Percentiles rank a stretch among this genome's conserved stretches.
Conservation (phyloP, 2,888 invertebrate species). For the Neoitamus cyanurus region DNA sequence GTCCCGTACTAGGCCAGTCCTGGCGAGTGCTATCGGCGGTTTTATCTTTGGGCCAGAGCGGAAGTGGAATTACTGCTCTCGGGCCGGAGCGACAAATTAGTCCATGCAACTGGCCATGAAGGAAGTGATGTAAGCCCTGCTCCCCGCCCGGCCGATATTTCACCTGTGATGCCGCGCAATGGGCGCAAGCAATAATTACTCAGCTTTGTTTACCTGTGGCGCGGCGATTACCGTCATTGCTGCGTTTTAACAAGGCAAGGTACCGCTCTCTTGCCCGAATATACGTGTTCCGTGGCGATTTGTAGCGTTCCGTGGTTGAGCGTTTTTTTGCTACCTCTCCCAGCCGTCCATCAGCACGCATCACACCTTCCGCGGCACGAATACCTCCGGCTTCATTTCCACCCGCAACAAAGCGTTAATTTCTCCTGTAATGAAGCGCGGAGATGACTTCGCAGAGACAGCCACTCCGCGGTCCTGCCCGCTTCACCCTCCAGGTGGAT, state of each 20-base stretch:
- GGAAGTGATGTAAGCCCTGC: constrained; percentile 28
- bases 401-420: constrained; percentile 38
- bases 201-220: constrained; percentile 24
- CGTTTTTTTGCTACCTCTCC: not conserved
- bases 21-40: constrained; percentile 11
- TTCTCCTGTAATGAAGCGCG: constrained; percentile 30
- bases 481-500: not conserved
- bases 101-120: constrained; percentile 42
- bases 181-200: not conserved
- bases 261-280: not conserved
- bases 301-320: not conserved
- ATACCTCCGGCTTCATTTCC: not conserved
- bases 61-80: constrained; percentile 29
- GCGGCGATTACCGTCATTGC: not conserved
- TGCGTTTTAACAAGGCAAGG: constrained; percentile 12
- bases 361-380: not conserved
- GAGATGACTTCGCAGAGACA: constrained; percentile 27
- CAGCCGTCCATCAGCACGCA: not conserved
- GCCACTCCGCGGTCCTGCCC: not conserved
- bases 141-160: constrained; percentile 7
- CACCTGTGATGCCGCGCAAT: not conserved
- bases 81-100: constrained; percentile 28
- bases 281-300: not conserved
- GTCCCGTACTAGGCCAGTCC: not conserved
- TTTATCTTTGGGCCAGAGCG: constrained; percentile 23